Evolutionary conservation across 2,888 invertebrate species (phyloP).

Genomic region (Drosophila kokeensis): DNA sequence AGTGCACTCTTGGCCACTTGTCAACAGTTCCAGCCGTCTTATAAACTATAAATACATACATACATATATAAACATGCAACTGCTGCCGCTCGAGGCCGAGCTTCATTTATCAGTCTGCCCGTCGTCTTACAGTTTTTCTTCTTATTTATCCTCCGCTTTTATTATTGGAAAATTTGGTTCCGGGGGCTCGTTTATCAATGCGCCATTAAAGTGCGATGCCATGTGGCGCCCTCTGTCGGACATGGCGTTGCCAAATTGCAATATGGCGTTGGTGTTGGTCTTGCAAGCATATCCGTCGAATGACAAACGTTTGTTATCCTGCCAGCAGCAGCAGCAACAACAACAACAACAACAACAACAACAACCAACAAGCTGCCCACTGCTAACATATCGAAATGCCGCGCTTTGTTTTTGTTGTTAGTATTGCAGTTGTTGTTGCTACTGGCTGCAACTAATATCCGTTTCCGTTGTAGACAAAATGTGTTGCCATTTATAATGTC

Average conservation of each 20-base stretch:
- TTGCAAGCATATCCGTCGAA: constrained; percentile 66
- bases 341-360: constrained; percentile 22
- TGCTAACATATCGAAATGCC: constrained; percentile 55
- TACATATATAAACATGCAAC: constrained; percentile 6
- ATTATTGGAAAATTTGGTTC: constrained; percentile 43
- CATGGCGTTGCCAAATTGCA: constrained; percentile 73
- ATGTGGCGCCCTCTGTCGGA: constrained; percentile 68
- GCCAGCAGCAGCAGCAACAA: constrained; percentile 40
- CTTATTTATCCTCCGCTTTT: constrained; percentile 30
- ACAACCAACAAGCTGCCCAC: constrained; percentile 34
- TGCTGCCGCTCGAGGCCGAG: constrained; percentile 4
- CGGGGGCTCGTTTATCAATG: constrained; percentile 71
- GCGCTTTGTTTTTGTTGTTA: constrained; percentile 42
- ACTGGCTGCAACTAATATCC: constrained; percentile 82
- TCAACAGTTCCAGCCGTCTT: constrained; percentile 35
- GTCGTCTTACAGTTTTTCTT: constrained; percentile 30
- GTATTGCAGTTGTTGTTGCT: constrained; percentile 23
- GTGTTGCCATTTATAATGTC: constrained; percentile 82
- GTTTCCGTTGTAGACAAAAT: constrained; percentile 83
- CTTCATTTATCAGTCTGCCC: constrained; percentile 72
- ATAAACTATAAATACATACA: constrained; percentile 10
- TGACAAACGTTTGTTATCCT: constrained; percentile 75
- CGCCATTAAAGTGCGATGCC: constrained; percentile 70
- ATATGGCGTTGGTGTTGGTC: constrained; percentile 58
- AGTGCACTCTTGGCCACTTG: constrained; percentile 43